These are phyloP conservation scores for Sarcophaga rosellei DNA, from an alignment of 2,888 invertebrate species.

Conservation along the genomic window DNA sequence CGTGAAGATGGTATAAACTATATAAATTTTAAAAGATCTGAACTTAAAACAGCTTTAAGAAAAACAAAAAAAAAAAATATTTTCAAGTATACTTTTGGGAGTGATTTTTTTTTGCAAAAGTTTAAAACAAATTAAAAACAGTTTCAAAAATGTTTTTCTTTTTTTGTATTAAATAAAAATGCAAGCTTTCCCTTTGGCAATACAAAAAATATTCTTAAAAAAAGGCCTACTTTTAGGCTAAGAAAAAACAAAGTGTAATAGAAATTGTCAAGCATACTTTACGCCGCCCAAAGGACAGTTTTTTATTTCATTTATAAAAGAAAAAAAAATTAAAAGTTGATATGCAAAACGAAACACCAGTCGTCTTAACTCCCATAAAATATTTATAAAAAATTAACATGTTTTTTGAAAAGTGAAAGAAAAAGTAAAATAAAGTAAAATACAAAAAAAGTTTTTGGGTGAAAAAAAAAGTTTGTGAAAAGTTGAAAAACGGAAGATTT, in stretches of 20 bases:
- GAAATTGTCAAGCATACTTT: slow-evolving; percentile 29
- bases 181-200: neutral
- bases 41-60: no score
- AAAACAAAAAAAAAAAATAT: no score
- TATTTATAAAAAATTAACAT: slow-evolving; percentile 44
- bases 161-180: no score
- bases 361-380: neutral
- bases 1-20: no score
- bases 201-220: neutral
- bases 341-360: slow-evolving; percentile 37
- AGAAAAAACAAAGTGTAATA: slow-evolving; percentile 14
- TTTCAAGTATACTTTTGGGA: no score
- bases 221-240: slow-evolving; percentile 12
- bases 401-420: slow-evolving; percentile 22
- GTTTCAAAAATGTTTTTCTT: no score
- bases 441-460: slow-evolving; percentile 1
- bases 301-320: slow-evolving; percentile 37
- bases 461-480: slow-evolving; percentile 9
- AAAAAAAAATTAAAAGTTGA: slow-evolving; percentile 40
- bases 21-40: no score
- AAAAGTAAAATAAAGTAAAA: slow-evolving; percentile 21
- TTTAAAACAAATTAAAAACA: no score
- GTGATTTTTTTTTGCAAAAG: no score
- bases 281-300: slow-evolving; percentile 38
- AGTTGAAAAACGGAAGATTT: neutral